Evolutionary conservation across 2,797 vertebrate genomes (phyloP), one percentile per base, ranked within the genome.

Genomic region (Sebastes vulpes): DNA sequence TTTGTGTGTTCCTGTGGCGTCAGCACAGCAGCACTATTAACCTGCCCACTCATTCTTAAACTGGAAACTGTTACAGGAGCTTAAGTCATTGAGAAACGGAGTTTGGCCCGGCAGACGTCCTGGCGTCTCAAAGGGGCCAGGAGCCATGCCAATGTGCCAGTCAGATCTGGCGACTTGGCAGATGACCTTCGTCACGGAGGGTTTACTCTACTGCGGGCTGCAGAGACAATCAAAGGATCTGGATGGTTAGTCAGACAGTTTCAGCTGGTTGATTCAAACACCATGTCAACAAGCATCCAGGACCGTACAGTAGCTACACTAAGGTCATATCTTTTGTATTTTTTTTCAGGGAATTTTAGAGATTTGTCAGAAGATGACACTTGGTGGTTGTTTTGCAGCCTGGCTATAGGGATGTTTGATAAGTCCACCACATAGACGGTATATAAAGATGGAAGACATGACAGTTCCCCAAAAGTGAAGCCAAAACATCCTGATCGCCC

Each of bases 51-150:
- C 81, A 64, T 76, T 81, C 61, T 66, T 18, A 20, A 69, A 79
- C 75, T 28, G 79, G 71, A 60, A 71, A 69, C 67, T 29, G 75
- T 63, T 75, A 60, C 72, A 25, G 69, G 67, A 42, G 84, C 67
- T 85, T 35, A 71, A 81, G 79, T 86, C 89, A 86, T 84, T 87
- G 80, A 91, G 72, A 77, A 85, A 87, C 57, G 69, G 35, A 6
- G 42, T 32, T 54, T 53, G 65, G 56, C 67, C 77, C 18, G 4
- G 60, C 72, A 11, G 64, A 64, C 25, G 5, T 64, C 57, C 66
- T 35, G 54, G 12, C 8, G 32, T 32, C 25, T 32, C 50, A 50
- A 32, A 14, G 5, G 6, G 72, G 64, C 25, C 68, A 32, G 54
- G 59, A 72, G 50, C 4, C 72, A 20, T 4, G 69, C 68, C 82